Evolutionary conservation across 2,888 invertebrate species (phyloP).

Genomic region (Habroteleia sp.): DNA sequence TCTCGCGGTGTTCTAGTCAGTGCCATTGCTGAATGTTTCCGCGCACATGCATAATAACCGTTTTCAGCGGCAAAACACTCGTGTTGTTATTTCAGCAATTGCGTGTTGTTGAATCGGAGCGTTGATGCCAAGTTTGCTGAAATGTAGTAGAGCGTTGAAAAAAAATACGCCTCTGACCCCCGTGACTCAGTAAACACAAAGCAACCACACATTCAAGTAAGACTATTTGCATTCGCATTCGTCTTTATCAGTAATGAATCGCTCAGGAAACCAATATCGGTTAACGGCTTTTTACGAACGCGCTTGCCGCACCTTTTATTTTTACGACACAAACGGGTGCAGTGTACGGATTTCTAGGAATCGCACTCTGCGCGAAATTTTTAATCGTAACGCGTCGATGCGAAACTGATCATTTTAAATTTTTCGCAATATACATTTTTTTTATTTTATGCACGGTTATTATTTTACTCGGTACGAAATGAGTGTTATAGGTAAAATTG

Average conservation of each 20-base stretch:
- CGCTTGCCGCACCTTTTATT: conserved; percentile 21
- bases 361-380: too few relatives aligned
- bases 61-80: background rate
- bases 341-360: background rate
- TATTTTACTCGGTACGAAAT: too few relatives aligned
- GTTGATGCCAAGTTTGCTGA: conserved; percentile 9
- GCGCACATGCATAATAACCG: background rate
- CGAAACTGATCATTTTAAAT: too few relatives aligned
- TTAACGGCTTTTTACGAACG: conserved; percentile 18
- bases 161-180: conserved; percentile 1
- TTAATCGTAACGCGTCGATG: too few relatives aligned
- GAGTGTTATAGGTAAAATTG: too few relatives aligned
- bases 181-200: background rate
- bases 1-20: conserved; percentile 19
- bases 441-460: too few relatives aligned
- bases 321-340: conserved; percentile 2
- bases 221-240: background rate
- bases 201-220: conserved; percentile 15
- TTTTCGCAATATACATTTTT: too few relatives aligned
- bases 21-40: background rate
- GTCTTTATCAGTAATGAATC: conserved; percentile 2
- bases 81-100: background rate
- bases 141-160: conserved; percentile 1
- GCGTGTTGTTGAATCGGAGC: conserved; percentile 1
- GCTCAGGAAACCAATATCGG: background rate